These are phyloP conservation scores for Lepeophtheirus nordmannii DNA, from an alignment of 2,888 invertebrate genomes.

Conservation along the genomic window DNA sequence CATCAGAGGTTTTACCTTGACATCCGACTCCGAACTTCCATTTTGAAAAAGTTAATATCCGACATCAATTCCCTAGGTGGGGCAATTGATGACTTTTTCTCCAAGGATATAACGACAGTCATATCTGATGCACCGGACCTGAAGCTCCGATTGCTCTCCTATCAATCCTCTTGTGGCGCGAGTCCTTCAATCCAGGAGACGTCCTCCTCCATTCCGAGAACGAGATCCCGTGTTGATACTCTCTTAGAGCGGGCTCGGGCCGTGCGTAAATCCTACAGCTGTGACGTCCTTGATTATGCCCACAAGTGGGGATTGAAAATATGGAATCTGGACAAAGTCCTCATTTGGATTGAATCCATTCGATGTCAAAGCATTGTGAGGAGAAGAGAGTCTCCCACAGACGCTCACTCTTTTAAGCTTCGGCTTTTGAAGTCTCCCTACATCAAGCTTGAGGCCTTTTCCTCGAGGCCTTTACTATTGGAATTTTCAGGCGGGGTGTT, in stretches of 20 bases:
- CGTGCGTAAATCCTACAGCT: not conserved
- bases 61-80: too few relatives aligned
- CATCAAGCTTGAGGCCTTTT: conserved; percentile 14
- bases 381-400: too few relatives aligned
- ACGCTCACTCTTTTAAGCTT: too few relatives aligned
- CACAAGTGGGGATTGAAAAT: conserved; percentile 6
- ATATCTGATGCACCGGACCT: conserved; percentile 21
- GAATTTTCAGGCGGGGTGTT: not conserved
- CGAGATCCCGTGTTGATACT: conserved; percentile 13
- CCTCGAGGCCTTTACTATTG: not conserved
- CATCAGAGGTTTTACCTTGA: too few relatives aligned
- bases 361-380: not conserved
- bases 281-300: conserved; percentile 22
- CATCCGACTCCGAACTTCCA: too few relatives aligned
- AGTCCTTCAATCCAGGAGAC: too few relatives aligned
- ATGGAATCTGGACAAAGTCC: conserved; percentile 12
- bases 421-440: not conserved
- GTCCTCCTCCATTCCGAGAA: not conserved
- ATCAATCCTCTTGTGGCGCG: too few relatives aligned
- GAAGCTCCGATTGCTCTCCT: not conserved
- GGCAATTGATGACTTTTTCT: conserved; percentile 14
- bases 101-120: conserved; percentile 21
- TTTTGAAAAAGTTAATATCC: too few relatives aligned
- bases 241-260: conserved; percentile 1
- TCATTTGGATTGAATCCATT: not conserved